phyloP scores from a whole-genome alignment of 2,797 vertebrate species.

The Diceros bicornis region DNA sequence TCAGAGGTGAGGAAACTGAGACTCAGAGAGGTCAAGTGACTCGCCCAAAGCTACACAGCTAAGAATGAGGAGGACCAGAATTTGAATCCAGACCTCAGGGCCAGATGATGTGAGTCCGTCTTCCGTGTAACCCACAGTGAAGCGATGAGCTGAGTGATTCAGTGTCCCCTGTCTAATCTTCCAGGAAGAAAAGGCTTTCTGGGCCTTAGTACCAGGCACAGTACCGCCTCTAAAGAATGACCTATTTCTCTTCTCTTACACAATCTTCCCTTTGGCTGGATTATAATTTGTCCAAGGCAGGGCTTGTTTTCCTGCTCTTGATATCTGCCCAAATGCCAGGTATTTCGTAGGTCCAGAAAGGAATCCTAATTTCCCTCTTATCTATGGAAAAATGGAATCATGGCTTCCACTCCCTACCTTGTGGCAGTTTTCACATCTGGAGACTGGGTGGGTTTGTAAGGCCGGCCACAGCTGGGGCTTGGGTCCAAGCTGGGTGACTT shows the following conservation, averaged over 20 bases:
- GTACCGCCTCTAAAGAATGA: not conserved
- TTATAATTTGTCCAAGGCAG: not conserved
- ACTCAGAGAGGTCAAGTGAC: not conserved
- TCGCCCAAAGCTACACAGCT: slow-evolving; percentile 6
- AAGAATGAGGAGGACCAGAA: not conserved
- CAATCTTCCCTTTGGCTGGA: not conserved
- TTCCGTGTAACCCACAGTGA: not conserved
- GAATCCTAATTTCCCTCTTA: not conserved
- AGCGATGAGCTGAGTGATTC: not conserved
- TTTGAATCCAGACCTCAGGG: not conserved
- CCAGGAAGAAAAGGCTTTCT: not conserved
- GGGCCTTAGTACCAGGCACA: not conserved
- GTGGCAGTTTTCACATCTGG: slow-evolving; percentile 88
- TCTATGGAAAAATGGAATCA: not conserved
- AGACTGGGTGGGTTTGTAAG: slow-evolving; percentile 91
- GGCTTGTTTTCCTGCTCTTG: not conserved
- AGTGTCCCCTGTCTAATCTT: not conserved
- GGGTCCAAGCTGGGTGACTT: slow-evolving; percentile 93
- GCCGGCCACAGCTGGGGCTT: slow-evolving; percentile 87
- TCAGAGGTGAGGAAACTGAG: not conserved
- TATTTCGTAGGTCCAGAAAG: not conserved
- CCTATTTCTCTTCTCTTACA: not conserved
- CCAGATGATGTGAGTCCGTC: not conserved
- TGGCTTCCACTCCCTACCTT: slow-evolving; percentile 88
- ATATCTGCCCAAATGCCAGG: not conserved